Conservation (phyloP, 2,888 invertebrate genomes). For the Drosophila hawaiiensis region DNA sequence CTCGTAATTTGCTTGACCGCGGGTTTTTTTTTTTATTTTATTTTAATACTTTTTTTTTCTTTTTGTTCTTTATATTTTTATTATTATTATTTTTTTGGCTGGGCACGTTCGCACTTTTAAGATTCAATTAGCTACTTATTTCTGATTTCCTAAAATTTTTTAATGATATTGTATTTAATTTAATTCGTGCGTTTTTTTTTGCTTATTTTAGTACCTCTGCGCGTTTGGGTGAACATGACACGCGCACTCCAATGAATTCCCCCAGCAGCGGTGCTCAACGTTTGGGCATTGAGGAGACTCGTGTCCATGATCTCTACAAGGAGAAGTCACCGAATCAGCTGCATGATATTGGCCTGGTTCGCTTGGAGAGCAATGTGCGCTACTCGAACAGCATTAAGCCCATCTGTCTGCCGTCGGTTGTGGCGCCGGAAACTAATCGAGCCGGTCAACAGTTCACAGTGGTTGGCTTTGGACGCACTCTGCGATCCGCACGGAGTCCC, state of each 20-base stretch:
- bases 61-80: slow-evolving; percentile 1
- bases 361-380: slow-evolving; percentile 87
- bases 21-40: slow-evolving; percentile 16
- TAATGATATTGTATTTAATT: not conserved
- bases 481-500: slow-evolving; percentile 85
- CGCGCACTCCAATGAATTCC: slow-evolving; percentile 73
- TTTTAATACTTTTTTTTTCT: slow-evolving; percentile 15
- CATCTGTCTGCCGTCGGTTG: slow-evolving; percentile 87
- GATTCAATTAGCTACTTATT: slow-evolving; percentile 61
- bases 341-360: slow-evolving; percentile 90
- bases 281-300: slow-evolving; percentile 87
- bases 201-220: slow-evolving; percentile 71
- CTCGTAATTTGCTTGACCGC: slow-evolving; percentile 46
- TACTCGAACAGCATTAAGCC: slow-evolving; percentile 87
- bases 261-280: slow-evolving; percentile 85
- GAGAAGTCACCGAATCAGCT: slow-evolving; percentile 87
- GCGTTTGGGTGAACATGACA: slow-evolving; percentile 83
- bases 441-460: slow-evolving; percentile 84
- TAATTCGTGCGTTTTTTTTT: slow-evolving; percentile 9
- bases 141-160: slow-evolving; percentile 51
- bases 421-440: slow-evolving; percentile 50
- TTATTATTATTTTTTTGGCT: slow-evolving; percentile 12
- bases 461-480: slow-evolving; percentile 89
- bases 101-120: slow-evolving; percentile 55
- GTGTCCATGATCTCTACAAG: slow-evolving; percentile 88